Base-by-base conservation (phyloP, 2,888 invertebrate species). In the Latheticus oryzae region DNA sequence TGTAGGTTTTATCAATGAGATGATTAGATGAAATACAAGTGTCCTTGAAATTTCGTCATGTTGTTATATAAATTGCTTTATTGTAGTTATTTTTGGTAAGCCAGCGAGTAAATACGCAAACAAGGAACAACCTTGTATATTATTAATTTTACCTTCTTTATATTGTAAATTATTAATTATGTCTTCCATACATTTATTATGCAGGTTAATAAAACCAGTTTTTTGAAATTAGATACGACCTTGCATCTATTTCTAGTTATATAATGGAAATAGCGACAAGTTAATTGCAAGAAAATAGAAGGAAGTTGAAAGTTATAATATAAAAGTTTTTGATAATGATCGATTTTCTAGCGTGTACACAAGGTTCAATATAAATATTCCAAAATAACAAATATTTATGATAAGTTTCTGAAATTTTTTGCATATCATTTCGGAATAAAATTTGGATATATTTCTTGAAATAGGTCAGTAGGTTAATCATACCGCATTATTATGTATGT, bases 1-100 rank as follows among this genome's bases (percentile, higher is more conserved):
- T 38, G 12, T 11, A 2, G 12, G n/a, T 5, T 13, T 17, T 23
- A 12, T 38, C 23, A 23, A 38, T 23, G 23, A 38, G 21, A 23
- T 38, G 38, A n/a, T n/a, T n/a, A n/a, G n/a, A n/a, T n/a, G n/a
- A n/a, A n/a, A n/a, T n/a, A n/a, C 23, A 38, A 38, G 38, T 38
- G 45, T 45, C 45, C 32, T 45, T 13, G 15, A 28, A 45, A 45
- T 30, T 30, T 45, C 45, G 32, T 45, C 19, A 32, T 21, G 28
- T 24, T 9, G 16, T 45, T 47, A 35, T 4, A 47, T 47, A 33
- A 47, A 47, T 47, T 47, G 30, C 15, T 42, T 33, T 24, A 24
- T 35, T 45, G 47, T 35, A 7, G n/a, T n/a, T n/a, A n/a, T n/a
- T n/a, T n/a, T n/a, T n/a, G n/a, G n/a, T n/a, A n/a, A n/a, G n/a